Base-by-base conservation (phyloP, 2,888 invertebrate species). In the Dilophus febrilis region DNA sequence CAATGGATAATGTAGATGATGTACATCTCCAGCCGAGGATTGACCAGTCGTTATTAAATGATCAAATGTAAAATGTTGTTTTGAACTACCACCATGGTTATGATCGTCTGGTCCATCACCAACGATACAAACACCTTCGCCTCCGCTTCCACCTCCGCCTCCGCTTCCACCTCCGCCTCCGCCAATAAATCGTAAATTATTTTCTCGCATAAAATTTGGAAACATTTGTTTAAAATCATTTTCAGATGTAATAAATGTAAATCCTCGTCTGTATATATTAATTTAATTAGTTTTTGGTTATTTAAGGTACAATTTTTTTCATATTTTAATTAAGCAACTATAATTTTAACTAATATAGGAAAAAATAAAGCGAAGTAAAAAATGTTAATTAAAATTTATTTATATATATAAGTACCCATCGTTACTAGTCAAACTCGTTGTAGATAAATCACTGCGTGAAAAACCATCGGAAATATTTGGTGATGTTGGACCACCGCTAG, bases 401-500 rank as follows among this genome's bases (percentile, higher is more conserved):
- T 35, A 44, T 12, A 17, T 36, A 17, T 14, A 12, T n/a, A n/a
- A 30, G 51, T 51, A 74, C 72, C 74, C 73, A 50, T 75, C 74
- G 47, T 65, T 71, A 54, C 74, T 74, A 50, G 73, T 65, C 42
- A 73, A 57, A 53, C 74, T 74, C 38, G 71, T 69, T 38, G 71
- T 69, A 2, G 72, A 72, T 65, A 74, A 71, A 48, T 70, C 68
- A 47, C 71, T 72, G 51, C 71, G 72, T 3, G 66, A 54, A 54
- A 66, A 58, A 50, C 69, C 58, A 54, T 74, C 70, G 12, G 71
- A 69, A 17, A 53, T 74, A 50, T 77, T 77, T 26, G 88, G 88
- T 2, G 88, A 88, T 0, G 85, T 86, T 1, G 87, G 86, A 19
- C 73, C 75, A 38, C 72, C 72, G 7, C 79, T 82, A 0, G 87